These are phyloP conservation scores for Haliclona indistincta DNA, from an alignment of 37 sponge, comb jelly and placozoan genomes.

Conservation along the genomic window DNA sequence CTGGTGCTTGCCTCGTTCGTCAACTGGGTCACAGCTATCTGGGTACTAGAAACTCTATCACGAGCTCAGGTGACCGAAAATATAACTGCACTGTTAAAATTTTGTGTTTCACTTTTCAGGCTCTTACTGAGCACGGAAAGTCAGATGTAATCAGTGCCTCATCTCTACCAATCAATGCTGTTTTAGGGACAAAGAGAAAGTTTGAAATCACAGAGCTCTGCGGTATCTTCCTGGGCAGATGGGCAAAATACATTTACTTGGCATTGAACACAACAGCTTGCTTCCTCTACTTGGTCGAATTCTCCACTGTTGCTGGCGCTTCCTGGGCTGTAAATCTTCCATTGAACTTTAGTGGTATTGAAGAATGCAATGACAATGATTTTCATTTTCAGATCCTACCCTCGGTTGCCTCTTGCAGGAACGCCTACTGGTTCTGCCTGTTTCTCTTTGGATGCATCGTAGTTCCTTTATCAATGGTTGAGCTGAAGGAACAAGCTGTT, in stretches of 20 bases:
- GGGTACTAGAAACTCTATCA: constrained; percentile 63
- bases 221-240: constrained; percentile 50
- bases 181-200: constrained; percentile 43
- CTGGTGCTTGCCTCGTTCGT: constrained; percentile 45
- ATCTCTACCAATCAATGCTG: too few relatives aligned
- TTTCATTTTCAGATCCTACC: constrained; percentile 33
- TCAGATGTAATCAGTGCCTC: too few relatives aligned
- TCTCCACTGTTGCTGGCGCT: constrained; percentile 57
- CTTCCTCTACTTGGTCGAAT: constrained; percentile 25
- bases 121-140: too few relatives aligned
- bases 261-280: constrained; percentile 17
- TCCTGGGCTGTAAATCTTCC: constrained; percentile 75
- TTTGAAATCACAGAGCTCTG: constrained; percentile 62
- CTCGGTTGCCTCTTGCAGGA: constrained; percentile 20
- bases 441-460: constrained; percentile 62
- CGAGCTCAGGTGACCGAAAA: constrained; percentile 66
- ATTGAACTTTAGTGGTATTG: constrained; percentile 32
- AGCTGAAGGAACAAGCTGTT: constrained; percentile 66
- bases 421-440: constrained; percentile 67
- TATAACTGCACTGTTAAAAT: too few relatives aligned
- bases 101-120: too few relatives aligned
- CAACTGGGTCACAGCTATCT: constrained; percentile 56
- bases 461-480: constrained; percentile 54
- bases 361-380: constrained; percentile 42
- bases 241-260: constrained; percentile 37